Conservation (phyloP, 2,113 vertebrate genomes). For the Cromileptes altivelis region DNA sequence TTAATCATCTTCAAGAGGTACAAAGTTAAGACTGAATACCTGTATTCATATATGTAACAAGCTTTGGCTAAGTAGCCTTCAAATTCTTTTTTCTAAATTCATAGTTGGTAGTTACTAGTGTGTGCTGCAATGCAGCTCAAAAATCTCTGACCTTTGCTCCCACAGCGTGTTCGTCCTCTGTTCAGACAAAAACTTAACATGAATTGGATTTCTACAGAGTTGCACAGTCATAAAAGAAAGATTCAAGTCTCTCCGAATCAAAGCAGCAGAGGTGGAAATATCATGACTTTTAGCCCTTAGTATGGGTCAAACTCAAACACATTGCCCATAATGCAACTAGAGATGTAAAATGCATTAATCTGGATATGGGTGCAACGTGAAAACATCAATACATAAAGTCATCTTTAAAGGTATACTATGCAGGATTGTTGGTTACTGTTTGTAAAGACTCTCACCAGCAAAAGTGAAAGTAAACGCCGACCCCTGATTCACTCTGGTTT, state of each 20-base stretch:
- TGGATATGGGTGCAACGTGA: too few relatives aligned
- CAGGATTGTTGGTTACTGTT: too few relatives aligned
- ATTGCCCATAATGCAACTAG: slow-evolving; percentile 5
- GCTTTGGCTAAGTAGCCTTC: not conserved
- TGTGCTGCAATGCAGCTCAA: not conserved
- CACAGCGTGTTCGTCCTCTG: not conserved
- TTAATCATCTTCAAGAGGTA: not conserved
- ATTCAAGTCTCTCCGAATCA: not conserved
- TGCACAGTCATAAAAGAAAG: not conserved
- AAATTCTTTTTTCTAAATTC: not conserved
- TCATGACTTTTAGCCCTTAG: not conserved
- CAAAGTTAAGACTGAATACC: too few relatives aligned
- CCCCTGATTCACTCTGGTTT: too few relatives aligned
- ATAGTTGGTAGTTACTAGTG: not conserved
- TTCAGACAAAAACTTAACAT: slow-evolving; percentile 15
- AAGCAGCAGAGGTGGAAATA: not conserved
- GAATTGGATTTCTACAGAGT: not conserved
- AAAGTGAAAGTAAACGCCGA: too few relatives aligned
- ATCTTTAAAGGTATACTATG: too few relatives aligned
- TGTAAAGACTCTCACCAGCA: too few relatives aligned
- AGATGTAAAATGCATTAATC: too few relatives aligned
- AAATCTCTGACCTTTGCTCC: not conserved
- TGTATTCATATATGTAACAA: too few relatives aligned
- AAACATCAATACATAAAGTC: too few relatives aligned
- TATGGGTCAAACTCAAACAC: not conserved